Conservation (phyloP, 2,888 invertebrate species). For the Drosophila pegasa region DNA sequence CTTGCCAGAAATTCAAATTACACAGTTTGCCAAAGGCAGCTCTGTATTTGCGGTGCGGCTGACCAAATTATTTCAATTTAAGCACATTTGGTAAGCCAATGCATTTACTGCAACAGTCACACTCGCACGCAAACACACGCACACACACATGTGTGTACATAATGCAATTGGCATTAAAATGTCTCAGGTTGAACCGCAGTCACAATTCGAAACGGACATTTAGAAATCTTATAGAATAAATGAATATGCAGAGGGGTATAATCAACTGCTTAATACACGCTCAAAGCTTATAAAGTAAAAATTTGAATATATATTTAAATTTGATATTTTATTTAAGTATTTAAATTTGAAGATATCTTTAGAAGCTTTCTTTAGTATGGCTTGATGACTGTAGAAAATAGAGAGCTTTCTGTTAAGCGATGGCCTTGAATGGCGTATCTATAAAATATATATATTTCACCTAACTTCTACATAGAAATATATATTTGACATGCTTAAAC, state of each 20-base stretch:
- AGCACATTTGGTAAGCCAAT: conserved; percentile 12
- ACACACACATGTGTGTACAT: not conserved
- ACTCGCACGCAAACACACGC: conserved; percentile 1
- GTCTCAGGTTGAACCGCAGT: not conserved
- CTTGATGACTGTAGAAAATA: not conserved
- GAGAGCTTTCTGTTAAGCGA: not conserved
- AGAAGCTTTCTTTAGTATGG: no score
- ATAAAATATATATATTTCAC: no score
- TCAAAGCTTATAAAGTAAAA: no score
- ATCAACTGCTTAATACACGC: not conserved
- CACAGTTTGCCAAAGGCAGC: conserved; percentile 34
- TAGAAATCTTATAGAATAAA: not conserved
- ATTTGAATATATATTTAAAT: no score
- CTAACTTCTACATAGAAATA: no score
- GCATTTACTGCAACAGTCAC: not conserved
- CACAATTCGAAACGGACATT: not conserved
- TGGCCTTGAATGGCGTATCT: accelerated
- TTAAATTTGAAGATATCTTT: no score
- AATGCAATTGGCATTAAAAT: not conserved
- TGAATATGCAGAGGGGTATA: not conserved
- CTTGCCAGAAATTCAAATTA: conserved; percentile 57
- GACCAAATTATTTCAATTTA: conserved; percentile 32
- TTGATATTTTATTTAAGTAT: no score
- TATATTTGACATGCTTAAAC: no score
- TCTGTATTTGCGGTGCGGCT: conserved; percentile 23